These are phyloP conservation scores for Saccostrea echinata DNA, from an alignment of 1,140 invertebrate species.

Conservation along the genomic window DNA sequence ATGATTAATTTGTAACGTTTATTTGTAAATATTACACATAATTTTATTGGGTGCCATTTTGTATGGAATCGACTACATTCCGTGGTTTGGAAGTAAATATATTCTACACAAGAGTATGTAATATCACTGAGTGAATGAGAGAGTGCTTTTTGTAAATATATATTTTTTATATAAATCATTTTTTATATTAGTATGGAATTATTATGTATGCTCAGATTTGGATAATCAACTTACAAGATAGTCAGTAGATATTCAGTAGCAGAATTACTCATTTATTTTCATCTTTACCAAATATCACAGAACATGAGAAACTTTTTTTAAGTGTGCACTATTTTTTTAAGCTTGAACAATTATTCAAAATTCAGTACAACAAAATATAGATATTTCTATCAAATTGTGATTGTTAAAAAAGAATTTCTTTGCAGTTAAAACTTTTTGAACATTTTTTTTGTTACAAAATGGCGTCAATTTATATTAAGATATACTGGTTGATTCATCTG, in stretches of 20 bases:
- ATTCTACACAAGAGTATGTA: neutral
- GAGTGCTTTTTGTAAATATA: slow-evolving; percentile 29
- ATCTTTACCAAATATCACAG: too few relatives aligned
- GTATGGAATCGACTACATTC: neutral
- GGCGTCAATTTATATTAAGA: neutral
- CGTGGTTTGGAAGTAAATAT: neutral
- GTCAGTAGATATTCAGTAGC: too few relatives aligned
- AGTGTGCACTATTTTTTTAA: too few relatives aligned
- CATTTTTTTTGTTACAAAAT: neutral
- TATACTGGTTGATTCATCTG: neutral
- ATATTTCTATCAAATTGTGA: too few relatives aligned
- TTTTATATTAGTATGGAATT: neutral
- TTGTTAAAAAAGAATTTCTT: too few relatives aligned
- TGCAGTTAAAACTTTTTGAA: too few relatives aligned
- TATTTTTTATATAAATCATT: slow-evolving; percentile 35
- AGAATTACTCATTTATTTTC: too few relatives aligned
- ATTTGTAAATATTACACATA: neutral
- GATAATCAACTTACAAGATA: neutral
- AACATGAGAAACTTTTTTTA: too few relatives aligned
- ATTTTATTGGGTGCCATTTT: slow-evolving; percentile 14
- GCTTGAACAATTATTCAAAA: too few relatives aligned
- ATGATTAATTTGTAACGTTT: neutral
- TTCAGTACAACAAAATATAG: too few relatives aligned
- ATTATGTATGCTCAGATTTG: neutral
- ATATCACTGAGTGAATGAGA: neutral